Conservation (phyloP, 2,888 invertebrate species). For the Spodoptera picta region DNA sequence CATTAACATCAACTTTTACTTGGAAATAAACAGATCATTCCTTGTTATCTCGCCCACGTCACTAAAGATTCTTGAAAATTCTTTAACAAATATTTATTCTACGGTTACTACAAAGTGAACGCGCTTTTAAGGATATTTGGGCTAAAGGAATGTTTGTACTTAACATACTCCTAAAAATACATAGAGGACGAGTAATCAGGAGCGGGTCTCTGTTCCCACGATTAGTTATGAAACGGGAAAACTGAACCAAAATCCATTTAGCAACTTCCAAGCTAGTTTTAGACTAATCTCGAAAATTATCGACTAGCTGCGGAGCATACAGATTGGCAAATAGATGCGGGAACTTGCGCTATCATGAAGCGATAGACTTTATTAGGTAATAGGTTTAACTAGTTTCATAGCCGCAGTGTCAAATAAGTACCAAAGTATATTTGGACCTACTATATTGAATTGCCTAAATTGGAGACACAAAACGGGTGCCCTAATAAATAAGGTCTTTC, state of each 20-base stretch:
- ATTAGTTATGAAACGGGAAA: constrained; percentile 13
- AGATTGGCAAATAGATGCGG: constrained; percentile 11
- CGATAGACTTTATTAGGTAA: not conserved
- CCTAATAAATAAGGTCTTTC: constrained; percentile 8
- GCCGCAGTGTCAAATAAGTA: not conserved
- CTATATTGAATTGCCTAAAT: constrained; percentile 13
- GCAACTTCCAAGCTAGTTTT: constrained; percentile 19
- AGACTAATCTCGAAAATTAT: constrained; percentile 36
- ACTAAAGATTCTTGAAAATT: constrained; percentile 22
- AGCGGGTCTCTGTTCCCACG: constrained; percentile 19
- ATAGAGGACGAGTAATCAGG: constrained; percentile 39
- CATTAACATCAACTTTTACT: not conserved
- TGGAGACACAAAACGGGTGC: constrained; percentile 7
- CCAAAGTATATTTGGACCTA: not conserved
- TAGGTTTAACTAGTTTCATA: not conserved
- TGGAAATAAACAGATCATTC: not conserved
- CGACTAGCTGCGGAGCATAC: constrained; percentile 6
- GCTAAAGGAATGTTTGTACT: constrained; percentile 24
- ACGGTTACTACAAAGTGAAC: constrained; percentile 27
- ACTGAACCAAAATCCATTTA: constrained; percentile 30
- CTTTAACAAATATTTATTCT: constrained; percentile 37
- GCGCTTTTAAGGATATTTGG: constrained; percentile 35
- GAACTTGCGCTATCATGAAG: constrained; percentile 17
- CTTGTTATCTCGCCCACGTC: constrained; percentile 18
- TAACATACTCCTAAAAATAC: constrained; percentile 25